A percentile compares a stretch with the other conserved stretches of the same genome.
Conservation (phyloP, 2,113 vertebrate species). For the Syngnathus scovelli region DNA sequence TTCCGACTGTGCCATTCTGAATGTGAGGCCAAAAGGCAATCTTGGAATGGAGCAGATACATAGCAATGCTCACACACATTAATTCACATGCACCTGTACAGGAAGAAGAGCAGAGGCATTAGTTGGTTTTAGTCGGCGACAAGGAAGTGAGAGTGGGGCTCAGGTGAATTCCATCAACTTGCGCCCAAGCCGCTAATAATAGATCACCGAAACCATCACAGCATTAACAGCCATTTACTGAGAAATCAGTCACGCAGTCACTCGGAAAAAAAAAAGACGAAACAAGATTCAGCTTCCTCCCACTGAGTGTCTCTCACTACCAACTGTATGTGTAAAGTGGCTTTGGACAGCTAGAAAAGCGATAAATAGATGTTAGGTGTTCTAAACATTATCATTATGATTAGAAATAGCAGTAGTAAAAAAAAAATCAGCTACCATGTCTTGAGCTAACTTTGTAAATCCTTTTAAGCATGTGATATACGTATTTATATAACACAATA, state of each 20-base stretch:
- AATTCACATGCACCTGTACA: constrained; percentile 52
- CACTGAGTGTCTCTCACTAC: not conserved
- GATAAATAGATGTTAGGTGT: not conserved
- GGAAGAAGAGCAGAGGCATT: constrained; percentile 44
- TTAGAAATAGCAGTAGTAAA: not conserved
- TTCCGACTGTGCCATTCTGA: not conserved
- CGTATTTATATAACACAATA: too few relatives aligned
- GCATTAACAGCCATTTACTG: constrained; percentile 20
- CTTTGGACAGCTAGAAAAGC: not conserved
- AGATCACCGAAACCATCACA: constrained; percentile 34
- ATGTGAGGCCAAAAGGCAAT: constrained; percentile 19
- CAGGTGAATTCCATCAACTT: constrained; percentile 46
- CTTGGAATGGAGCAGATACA: constrained; percentile 40
- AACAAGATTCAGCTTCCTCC: not conserved
- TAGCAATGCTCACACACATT: constrained; percentile 22
- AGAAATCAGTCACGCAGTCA: constrained; percentile 21
- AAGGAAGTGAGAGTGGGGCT: constrained; percentile 53
- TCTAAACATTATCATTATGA: not conserved
- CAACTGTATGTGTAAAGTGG: not conserved
- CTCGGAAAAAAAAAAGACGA: not conserved
- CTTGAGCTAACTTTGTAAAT: too few relatives aligned
- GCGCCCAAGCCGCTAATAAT: constrained; percentile 31
- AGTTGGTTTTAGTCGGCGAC: constrained; percentile 31
- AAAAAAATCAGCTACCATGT: too few relatives aligned
- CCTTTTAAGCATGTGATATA: too few relatives aligned